Conservation (phyloP, 2,113 vertebrate genomes). For the Copsychus sechellarum region DNA sequence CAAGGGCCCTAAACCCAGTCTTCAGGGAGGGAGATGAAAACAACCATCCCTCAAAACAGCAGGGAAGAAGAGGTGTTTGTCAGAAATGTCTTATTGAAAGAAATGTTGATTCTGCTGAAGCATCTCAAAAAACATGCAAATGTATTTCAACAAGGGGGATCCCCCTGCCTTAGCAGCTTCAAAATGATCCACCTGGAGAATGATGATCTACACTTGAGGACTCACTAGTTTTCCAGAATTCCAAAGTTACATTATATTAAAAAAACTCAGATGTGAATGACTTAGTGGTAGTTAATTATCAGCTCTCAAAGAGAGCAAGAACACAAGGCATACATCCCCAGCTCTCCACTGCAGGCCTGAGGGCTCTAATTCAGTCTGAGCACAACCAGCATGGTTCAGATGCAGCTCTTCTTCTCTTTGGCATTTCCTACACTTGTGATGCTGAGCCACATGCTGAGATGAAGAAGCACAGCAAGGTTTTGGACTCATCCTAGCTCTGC, state of each 20-base stretch:
- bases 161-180: background rate
- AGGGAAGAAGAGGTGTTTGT: background rate
- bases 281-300: background rate
- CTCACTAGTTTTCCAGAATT: background rate
- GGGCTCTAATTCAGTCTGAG: background rate
- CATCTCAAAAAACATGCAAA: background rate
- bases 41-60: background rate
- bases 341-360: background rate
- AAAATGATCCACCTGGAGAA: background rate
- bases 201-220: background rate
- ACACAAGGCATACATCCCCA: background rate
- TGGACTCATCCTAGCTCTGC: background rate
- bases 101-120: background rate
- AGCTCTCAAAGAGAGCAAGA: background rate
- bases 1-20: background rate
- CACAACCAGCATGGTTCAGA: accelerated
- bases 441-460: background rate
- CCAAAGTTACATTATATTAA: accelerated
- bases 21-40: background rate
- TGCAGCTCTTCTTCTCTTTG: background rate
- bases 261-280: background rate
- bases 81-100: background rate
- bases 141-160: background rate
- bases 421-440: background rate
- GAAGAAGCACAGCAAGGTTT: background rate